Evolutionary conservation across 2,113 vertebrate genomes (phyloP), one percentile per base, ranked within the genome.

Genomic region (Chloroceryle aenea): DNA sequence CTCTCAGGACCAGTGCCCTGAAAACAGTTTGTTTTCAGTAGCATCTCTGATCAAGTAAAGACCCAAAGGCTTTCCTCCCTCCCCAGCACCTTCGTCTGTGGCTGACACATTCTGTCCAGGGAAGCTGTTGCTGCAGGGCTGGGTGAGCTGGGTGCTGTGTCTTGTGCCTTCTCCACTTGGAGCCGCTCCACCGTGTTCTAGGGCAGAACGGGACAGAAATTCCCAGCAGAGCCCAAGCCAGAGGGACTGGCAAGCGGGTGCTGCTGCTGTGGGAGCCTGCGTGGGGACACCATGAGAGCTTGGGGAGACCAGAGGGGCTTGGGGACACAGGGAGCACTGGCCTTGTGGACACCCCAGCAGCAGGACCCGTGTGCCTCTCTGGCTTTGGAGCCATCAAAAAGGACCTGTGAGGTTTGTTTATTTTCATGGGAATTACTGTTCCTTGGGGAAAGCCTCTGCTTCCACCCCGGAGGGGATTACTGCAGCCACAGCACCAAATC

Each of bases 151-250:
- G 53, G n/a, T 8, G 0, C 42, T 1, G 66, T 69, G 38, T 48
- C 52, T 50, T 5, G 14, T 16, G 20, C 84, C 36, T 7, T 1
- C 82, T 2, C 42, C 4, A 34, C 55, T 12, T 45, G 5, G 15
- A 20, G 7, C 12, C 1, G 13, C 17, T 0, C 14, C 5, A 9
- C 0, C 2, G 2, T 1, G 23, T 19, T 5, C 12, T 2, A 2
- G 4, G 4, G 23, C 40, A 10, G 11, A 38, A 3, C 4, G 6
- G 58, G 40, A 2, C 10, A 1, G 10, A 4, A 0, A 8, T 2
- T 7, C 59, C 80, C 61, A 15, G 26, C 82, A 21, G 50, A 53
- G 26, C 62, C 63, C n/a, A 0, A 6, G n/a, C 25, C 1, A 2
- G 11, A 8, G 72, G 36, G 21, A 29, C 7, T 18, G 1, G 4